phyloP scores from a whole-genome alignment of 2,113 vertebrate species.

The Chaetura pelagica region DNA sequence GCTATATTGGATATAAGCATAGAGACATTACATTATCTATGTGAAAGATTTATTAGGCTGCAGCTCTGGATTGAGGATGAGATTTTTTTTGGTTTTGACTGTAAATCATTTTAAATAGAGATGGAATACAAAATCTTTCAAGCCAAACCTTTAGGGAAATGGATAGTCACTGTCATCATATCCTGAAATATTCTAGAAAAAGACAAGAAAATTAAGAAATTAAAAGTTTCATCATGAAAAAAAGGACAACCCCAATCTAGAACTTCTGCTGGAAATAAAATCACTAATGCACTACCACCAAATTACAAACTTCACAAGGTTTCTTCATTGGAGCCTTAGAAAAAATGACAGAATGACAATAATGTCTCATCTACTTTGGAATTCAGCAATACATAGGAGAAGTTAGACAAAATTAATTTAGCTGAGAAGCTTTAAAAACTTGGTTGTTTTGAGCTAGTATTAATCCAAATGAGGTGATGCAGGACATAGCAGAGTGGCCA shows the following conservation, averaged over 20 bases:
- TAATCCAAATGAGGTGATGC: background rate
- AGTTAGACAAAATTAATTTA: background rate
- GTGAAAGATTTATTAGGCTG: constrained; percentile 53
- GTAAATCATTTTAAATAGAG: constrained; percentile 50
- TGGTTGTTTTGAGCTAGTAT: background rate
- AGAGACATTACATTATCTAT: constrained; percentile 15
- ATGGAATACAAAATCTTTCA: background rate
- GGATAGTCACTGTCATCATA: background rate
- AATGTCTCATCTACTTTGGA: background rate
- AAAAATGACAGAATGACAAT: background rate
- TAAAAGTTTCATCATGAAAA: background rate
- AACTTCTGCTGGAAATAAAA: background rate
- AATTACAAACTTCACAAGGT: background rate
- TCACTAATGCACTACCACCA: background rate
- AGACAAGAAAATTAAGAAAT: background rate
- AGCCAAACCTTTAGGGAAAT: constrained; percentile 14
- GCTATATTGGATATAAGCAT: background rate
- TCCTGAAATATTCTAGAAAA: background rate
- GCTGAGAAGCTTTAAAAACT: background rate
- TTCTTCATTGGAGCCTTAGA: background rate
- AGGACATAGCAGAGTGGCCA: background rate
- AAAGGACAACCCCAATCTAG: background rate
- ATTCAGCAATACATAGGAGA: background rate
- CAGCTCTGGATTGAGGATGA: background rate
- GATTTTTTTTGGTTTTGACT: constrained; percentile 23